Evolutionary conservation across 37 sponge, comb jelly and placozoan genomes (phyloP).

Genomic region (Ephydatia muelleri): DNA sequence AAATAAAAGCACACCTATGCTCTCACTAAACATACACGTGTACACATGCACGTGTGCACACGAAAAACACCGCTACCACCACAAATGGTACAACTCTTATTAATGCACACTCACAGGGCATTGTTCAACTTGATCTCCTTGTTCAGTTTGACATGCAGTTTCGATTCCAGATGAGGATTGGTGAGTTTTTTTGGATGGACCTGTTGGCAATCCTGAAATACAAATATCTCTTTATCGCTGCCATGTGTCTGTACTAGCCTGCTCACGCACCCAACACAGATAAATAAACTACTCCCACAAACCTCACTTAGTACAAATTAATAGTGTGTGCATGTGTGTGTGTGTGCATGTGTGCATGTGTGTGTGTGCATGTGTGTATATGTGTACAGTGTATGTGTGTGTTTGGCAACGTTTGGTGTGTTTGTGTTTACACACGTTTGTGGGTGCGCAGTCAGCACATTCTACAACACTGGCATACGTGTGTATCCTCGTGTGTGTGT

Average conservation of each 20-base stretch:
- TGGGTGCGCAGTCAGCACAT: too few species aligned
- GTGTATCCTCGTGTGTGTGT: constrained; percentile 6
- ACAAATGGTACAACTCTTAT: background rate
- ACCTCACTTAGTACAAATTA: too few species aligned
- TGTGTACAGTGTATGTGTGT: too few species aligned
- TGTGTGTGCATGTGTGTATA: constrained; percentile 19
- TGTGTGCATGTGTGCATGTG: constrained; percentile 11
- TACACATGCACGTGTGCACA: background rate
- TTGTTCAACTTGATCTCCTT: constrained; percentile 57
- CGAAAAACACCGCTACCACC: background rate
- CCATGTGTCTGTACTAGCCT: too few species aligned
- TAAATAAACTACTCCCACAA: background rate
- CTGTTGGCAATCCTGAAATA: constrained; percentile 34
- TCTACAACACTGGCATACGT: too few species aligned
- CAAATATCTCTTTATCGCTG: background rate
- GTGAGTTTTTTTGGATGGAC: constrained; percentile 49
- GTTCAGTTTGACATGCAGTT: constrained; percentile 36
- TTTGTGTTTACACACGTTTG: too few species aligned
- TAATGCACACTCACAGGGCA: constrained; percentile 24
- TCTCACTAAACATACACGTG: background rate
- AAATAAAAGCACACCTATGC: background rate
- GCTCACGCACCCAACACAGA: background rate
- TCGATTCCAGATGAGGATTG: constrained; percentile 54
- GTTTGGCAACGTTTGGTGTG: too few species aligned
- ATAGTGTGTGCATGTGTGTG: too few species aligned